Evolutionary conservation across 2,113 vertebrate species (phyloP).

Genomic region (Thamnaconus septentrionalis): DNA sequence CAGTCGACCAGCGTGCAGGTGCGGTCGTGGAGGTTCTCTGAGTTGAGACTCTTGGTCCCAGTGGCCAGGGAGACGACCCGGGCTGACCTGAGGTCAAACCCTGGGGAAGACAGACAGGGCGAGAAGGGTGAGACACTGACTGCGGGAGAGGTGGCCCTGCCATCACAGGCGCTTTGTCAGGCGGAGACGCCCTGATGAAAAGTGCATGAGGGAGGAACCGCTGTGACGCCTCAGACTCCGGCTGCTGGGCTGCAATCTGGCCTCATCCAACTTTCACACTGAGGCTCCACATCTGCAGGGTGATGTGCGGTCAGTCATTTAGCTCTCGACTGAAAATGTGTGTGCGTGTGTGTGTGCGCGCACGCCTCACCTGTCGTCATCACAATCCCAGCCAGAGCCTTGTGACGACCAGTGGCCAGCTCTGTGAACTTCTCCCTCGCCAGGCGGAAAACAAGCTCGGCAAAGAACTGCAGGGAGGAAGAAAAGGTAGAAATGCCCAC

Average conservation of each 20-base stretch:
- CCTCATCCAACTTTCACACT: conserved; percentile 19
- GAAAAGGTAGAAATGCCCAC: not conserved
- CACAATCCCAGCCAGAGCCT: conserved; percentile 58
- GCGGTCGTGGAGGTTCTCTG: conserved; percentile 78
- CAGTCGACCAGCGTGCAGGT: conserved; percentile 84
- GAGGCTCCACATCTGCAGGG: not conserved
- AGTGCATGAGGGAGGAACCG: conserved; percentile 7
- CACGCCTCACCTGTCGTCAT: conserved; percentile 63
- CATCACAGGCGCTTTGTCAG: not conserved
- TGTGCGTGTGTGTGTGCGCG: not conserved
- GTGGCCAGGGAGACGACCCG: conserved; percentile 89
- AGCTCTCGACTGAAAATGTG: too few species aligned
- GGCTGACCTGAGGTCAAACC: conserved; percentile 84
- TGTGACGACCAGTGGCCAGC: conserved; percentile 34
- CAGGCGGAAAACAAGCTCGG: conserved; percentile 56
- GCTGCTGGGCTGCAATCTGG: conserved; percentile 4
- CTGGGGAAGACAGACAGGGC: conserved; percentile 55
- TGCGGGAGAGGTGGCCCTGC: conserved; percentile 4
- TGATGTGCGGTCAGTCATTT: not conserved
- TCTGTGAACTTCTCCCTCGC: conserved; percentile 50
- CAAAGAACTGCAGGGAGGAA: conserved; percentile 52
- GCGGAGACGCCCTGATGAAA: conserved; percentile 8
- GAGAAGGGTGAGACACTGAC: not conserved
- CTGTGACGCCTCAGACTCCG: not conserved
- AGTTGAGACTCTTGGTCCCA: conserved; percentile 89